Base-by-base conservation (phyloP, 2,888 invertebrate species). In the Tanytarsus gracilentus region DNA sequence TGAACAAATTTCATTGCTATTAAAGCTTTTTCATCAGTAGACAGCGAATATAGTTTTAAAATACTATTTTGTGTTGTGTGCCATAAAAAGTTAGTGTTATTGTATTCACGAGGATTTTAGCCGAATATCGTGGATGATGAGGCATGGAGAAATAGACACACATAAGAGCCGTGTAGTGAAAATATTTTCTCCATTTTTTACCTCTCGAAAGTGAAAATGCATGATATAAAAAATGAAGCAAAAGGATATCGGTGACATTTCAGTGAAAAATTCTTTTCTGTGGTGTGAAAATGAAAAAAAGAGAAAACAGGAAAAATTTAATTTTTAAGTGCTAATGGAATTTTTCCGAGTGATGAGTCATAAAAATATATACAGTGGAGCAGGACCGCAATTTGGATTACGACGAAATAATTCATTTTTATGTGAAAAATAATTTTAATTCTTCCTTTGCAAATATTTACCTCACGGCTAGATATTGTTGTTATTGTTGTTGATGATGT, bases 21-120 rank as follows among this genome's bases (percentile, higher is more conserved):
- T 52, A 21, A 16, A 52, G 33, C 29, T 55, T 44, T 39, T 27
- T 40, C 39, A 40, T 40, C 55, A 55, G 40, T 39, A 55, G 40
- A 11, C 21, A 40, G 40, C 21, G 44, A 8, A n/a, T 18, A 44
- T 44, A 44, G 44, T 11, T 4, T 14, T 55, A 16, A 11, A 6
- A 39, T 21, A 53, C 53, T 39, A 26, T 39, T 55, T 44, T 11
- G 40, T 55, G 53, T 39, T 55, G 18, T 11, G 40, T 55, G 53
- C 39, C 53, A 53, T 53, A 53, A 55, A 55, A 55, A 55, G 25
- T 55, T 39, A 55, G 23, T 55, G 55, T 55, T 55, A 55, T 55
- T 21, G 25, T 7, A 55, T 53, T 53, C 53, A 40, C 26, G 55
- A 30, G 52, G 55, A 14, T 23, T 44, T 44, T n/a, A n/a, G n/a